Base-by-base conservation (phyloP, 1,140 invertebrate species). In the Drosophila littoralis region DNA sequence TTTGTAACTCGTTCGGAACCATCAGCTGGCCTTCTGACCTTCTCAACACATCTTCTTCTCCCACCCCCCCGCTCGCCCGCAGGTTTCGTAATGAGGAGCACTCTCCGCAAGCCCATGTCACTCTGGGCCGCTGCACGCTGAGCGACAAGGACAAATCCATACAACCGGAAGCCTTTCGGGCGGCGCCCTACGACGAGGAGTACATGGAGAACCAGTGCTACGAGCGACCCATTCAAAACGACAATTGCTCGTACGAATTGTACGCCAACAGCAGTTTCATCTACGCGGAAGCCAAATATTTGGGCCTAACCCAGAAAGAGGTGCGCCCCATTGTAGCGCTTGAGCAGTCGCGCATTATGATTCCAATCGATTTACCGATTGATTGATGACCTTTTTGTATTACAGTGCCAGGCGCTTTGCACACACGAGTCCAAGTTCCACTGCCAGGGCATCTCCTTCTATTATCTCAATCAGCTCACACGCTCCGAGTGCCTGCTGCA, bases 191-290 rank as follows among this genome's bases (percentile, higher is more conserved):
- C 65, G 93, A 94, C 57, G 94, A 94, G 33, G 93, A 95, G 74
- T 95, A 95, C 74, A 93, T 95, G 61, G 95, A 95, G 80, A 95
- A 95, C 90, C 94, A 95, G 79, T 95, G 95, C 76, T 79, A 93
- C 10, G 93, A 90, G 32, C 75, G 88, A 33, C 48, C 77, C 13
- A 74, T 83, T 7, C 88, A 91, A 58, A 90, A 63, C 35, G 90
- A 91, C 78, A 85, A 77, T 52, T 92, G 91, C 63, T 90, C 91
- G 42, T 92, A 92, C 46, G 91, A 92, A 66, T 60, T 91, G 46
- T 92, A 92, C 54, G 81, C 88, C 57, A 92, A 92, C 68, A 92
- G 91, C 78, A 91, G 84, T 46, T 92, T 92, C 66, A 78, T 90
- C 66, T 92, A 91, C 70, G 79, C 91, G 75, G 91, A 92, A 81